A percentile compares a stretch with the other conserved stretches of the same genome.
These are phyloP conservation scores for Silurus asotus DNA, from an alignment of 2,113 vertebrate genomes.

Conservation along the genomic window DNA sequence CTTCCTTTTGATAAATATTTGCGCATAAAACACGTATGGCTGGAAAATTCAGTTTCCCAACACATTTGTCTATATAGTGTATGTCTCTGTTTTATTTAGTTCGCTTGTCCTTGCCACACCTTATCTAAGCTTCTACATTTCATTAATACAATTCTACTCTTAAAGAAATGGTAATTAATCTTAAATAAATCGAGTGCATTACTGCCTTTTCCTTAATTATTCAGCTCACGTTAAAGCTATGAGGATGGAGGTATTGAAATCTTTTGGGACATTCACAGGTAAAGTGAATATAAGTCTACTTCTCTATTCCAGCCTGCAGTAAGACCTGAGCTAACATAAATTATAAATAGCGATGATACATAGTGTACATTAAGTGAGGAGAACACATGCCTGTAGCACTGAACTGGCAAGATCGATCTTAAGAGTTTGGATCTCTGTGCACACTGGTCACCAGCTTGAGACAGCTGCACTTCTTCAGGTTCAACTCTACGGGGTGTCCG, in stretches of 20 bases:
- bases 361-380: neutral
- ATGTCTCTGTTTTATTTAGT: too few species aligned
- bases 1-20: too few species aligned
- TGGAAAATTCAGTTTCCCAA: too few species aligned
- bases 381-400: neutral
- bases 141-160: neutral
- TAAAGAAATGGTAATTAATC: neutral
- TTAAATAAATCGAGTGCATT: too few species aligned
- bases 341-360: conserved; percentile 7
- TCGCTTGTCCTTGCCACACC: too few species aligned
- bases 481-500: neutral
- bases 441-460: neutral
- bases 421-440: neutral
- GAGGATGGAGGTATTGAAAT: neutral
- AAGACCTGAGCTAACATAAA: neutral
- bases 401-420: neutral
- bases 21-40: too few species aligned
- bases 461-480: neutral
- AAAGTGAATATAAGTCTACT: neutral
- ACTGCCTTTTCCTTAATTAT: neutral
- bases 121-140: neutral
- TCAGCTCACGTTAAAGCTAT: neutral
- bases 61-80: too few species aligned
- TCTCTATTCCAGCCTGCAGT: neutral
- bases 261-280: neutral